Evolutionary conservation across 2,888 invertebrate genomes (phyloP), one percentile per base, ranked within the genome.

Genomic region (Petrolisthes cinctipes): DNA sequence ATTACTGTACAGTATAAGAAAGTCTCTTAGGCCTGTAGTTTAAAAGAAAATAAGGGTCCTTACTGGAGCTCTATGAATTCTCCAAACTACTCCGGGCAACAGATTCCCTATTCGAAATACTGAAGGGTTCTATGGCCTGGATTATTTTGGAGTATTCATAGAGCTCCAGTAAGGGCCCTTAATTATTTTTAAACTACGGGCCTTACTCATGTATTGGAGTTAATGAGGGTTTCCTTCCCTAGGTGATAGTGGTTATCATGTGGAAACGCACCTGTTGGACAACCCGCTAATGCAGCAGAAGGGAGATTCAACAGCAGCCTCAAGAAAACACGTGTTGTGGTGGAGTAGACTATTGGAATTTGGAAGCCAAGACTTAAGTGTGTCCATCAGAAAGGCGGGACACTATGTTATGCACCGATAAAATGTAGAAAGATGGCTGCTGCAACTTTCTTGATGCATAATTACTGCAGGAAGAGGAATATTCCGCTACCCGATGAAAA

Each of bases 321-420:
- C n/a, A n/a, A n/a, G n/a, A n/a, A n/a, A n/a, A n/a, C n/a, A n/a
- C n/a, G n/a, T n/a, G n/a, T n/a, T n/a, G n/a, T 14, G 5, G 71
- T 14, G 5, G 71, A 71, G 17, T 20, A 71, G 71, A 14, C 71
- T n/a, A 71, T 71, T n/a, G 71, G 71, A 5, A 71, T 7, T 71
- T 71, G 71, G 71, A 71, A 71, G 71, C n/a, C 71, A 71, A 17
- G 71, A 14, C 20, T 71, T 71, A 71, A 71, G 71, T 71, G 71
- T 71, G 71, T 14, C 14, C 71, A 71, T 71, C 71, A 71, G 14
- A 71, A 71, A 71, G 71, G 71, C 14, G 71, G 71, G 6, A 71
- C 71, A 71, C 17, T 71, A 71, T 71, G 71, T 14, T 71, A 71
- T 71, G 71, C 71, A 71, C 71, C 71, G 7, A 14, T 66, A 7